phyloP scores from a whole-genome alignment of 1,140 invertebrate genomes.

The Thereuonema tuberculata region DNA sequence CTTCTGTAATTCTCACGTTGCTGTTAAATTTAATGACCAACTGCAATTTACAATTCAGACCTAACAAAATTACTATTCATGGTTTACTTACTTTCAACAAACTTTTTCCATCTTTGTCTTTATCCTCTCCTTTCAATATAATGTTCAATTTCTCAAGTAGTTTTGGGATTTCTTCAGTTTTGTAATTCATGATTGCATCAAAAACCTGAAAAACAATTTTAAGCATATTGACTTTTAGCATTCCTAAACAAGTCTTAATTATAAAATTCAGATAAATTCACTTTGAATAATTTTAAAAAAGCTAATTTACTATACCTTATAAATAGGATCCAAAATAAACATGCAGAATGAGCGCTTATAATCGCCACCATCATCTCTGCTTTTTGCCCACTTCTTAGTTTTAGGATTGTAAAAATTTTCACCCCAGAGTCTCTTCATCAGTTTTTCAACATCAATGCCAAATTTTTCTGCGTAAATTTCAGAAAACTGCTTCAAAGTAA shows the following conservation, averaged over 20 bases:
- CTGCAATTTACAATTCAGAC: not conserved
- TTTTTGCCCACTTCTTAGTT: conserved; percentile 96
- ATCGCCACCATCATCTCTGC: conserved; percentile 58
- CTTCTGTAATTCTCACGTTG: too few relatives aligned
- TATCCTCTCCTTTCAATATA: conserved; percentile 83
- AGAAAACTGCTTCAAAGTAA: conserved; percentile 97
- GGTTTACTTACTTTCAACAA: conserved; percentile 52
- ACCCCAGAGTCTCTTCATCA: conserved; percentile 78
- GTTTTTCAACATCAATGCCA: conserved; percentile 90
- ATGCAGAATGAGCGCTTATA: conserved; percentile 96
- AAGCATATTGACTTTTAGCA: not conserved
- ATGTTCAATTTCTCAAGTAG: conserved; percentile 82
- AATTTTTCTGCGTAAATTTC: conserved; percentile 99
- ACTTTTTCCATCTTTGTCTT: conserved; percentile 87
- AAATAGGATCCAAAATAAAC: conserved; percentile 97
- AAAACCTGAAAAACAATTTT: too few relatives aligned
- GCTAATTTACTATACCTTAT: too few relatives aligned
- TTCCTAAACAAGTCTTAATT: not conserved
- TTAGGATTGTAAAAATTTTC: conserved; percentile 97
- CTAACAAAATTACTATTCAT: too few relatives aligned
- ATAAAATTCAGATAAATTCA: not conserved
- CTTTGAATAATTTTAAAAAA: not conserved
- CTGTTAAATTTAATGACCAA: too few relatives aligned
- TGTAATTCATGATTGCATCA: conserved; percentile 95
- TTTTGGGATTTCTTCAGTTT: conserved; percentile 81